Evolutionary conservation across 2,888 invertebrate genomes (phyloP).

Genomic region (Elysia crispata): DNA sequence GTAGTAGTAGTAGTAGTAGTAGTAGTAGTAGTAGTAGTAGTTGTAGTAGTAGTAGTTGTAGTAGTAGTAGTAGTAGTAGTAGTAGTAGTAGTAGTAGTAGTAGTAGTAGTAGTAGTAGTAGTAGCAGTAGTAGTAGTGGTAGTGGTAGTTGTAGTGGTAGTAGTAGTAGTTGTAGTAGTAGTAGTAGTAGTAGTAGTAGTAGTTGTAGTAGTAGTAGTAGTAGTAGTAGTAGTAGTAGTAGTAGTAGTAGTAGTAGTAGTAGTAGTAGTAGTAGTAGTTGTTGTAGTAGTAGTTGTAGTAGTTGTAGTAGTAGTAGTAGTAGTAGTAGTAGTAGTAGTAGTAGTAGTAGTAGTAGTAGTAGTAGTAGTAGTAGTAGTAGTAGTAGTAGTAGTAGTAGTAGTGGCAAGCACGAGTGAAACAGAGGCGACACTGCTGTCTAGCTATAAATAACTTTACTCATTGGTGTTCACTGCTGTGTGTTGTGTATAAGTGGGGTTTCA

Average conservation of each 20-base stretch:
- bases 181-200: too few species aligned
- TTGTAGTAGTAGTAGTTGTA: background rate
- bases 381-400: background rate
- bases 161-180: background rate
- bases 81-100: constrained; percentile 1
- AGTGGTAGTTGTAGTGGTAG: background rate
- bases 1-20: constrained; percentile 1
- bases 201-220: too few species aligned
- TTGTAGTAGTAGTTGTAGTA: too few species aligned
- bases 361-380: constrained; percentile 32
- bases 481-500: too few species aligned
- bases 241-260: constrained; percentile 32
- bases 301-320: too few species aligned
- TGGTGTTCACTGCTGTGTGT: too few species aligned
- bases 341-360: constrained; percentile 31
- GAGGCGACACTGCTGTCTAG: too few species aligned
- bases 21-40: constrained; percentile 9
- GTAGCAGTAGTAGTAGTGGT: background rate
- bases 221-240: background rate
- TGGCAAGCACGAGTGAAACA: too few species aligned
- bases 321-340: constrained; percentile 31
- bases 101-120: constrained; percentile 9
- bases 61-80: constrained; percentile 9
- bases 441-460: too few species aligned
- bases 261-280: background rate